These are phyloP conservation scores for Conops quadrifasciatus DNA, from an alignment of 2,888 invertebrate genomes.

Conservation along the genomic window DNA sequence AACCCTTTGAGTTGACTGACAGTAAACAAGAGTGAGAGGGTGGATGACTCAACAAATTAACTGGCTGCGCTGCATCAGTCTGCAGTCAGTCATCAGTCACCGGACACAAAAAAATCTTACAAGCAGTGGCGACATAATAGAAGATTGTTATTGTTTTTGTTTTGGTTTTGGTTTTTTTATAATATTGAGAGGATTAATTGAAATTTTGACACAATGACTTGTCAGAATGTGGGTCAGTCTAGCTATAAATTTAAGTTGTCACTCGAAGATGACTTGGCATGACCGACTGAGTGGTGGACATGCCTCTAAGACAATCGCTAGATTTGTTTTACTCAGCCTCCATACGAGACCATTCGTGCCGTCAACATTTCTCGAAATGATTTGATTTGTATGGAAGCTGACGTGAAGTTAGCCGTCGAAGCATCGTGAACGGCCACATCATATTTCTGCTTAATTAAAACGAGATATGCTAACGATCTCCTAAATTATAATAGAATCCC, in stretches of 20 bases:
- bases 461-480: conserved; percentile 28
- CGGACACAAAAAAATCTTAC: conserved; percentile 15
- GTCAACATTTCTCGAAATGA: background rate
- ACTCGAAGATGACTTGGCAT: conserved; percentile 48
- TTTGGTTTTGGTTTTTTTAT: no score
- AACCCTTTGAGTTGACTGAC: conserved; percentile 36
- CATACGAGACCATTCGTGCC: background rate
- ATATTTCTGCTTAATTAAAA: conserved; percentile 35
- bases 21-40: conserved; percentile 30
- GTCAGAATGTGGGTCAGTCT: conserved; percentile 53
- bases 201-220: conserved; percentile 57
- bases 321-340: background rate
- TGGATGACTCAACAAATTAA: background rate
- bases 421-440: conserved; percentile 30
- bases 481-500: background rate
- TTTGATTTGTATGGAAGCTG: conserved; percentile 12
- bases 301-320: background rate
- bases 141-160: no score
- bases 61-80: conserved; percentile 32
- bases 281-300: background rate
- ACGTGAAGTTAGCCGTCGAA: conserved; percentile 31
- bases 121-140: background rate
- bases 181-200: background rate
- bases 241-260: conserved; percentile 61
- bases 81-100: conserved; percentile 42